These are phyloP conservation scores for Eilema griseolum DNA, from an alignment of 2,888 invertebrate genomes.

Conservation along the genomic window DNA sequence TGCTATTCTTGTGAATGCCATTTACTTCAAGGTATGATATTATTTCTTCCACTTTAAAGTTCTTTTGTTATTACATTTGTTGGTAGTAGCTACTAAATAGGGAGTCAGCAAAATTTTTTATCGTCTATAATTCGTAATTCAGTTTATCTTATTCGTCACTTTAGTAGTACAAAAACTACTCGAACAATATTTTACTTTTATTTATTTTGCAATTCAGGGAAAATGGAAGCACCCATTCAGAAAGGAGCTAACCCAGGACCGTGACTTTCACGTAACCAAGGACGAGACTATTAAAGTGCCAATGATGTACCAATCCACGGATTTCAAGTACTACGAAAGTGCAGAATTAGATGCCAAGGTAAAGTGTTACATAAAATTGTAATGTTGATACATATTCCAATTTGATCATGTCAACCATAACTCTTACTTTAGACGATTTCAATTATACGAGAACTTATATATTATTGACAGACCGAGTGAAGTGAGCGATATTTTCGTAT, in stretches of 20 bases:
- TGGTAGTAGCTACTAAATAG: too few relatives aligned
- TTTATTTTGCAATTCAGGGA: slow-evolving; percentile 70
- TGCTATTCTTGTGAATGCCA: slow-evolving; percentile 92
- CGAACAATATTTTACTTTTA: neutral
- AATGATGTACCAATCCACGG: slow-evolving; percentile 88
- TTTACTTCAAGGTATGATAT: slow-evolving; percentile 91
- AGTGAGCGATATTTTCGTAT: too few relatives aligned
- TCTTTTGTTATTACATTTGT: too few relatives aligned
- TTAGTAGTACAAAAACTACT: neutral
- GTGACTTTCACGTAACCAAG: slow-evolving; percentile 88
- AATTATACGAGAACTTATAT: too few relatives aligned
- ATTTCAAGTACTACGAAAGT: slow-evolving; percentile 74
- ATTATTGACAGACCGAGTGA: too few relatives aligned
- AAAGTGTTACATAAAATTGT: slow-evolving; percentile 13
- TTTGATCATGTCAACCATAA: neutral
- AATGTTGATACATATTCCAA: neutral
- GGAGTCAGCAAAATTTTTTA: too few relatives aligned
- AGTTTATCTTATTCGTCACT: neutral
- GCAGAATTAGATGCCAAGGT: slow-evolving; percentile 73
- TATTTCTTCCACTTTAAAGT: neutral
- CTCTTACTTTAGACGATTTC: too few relatives aligned
- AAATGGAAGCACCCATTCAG: slow-evolving; percentile 90
- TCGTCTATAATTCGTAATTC: too few relatives aligned
- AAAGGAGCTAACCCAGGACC: slow-evolving; percentile 79
- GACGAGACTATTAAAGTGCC: slow-evolving; percentile 87